Evolutionary conservation across 2,113 vertebrate genomes (phyloP).

Genomic region (Salvelinus sp.): DNA sequence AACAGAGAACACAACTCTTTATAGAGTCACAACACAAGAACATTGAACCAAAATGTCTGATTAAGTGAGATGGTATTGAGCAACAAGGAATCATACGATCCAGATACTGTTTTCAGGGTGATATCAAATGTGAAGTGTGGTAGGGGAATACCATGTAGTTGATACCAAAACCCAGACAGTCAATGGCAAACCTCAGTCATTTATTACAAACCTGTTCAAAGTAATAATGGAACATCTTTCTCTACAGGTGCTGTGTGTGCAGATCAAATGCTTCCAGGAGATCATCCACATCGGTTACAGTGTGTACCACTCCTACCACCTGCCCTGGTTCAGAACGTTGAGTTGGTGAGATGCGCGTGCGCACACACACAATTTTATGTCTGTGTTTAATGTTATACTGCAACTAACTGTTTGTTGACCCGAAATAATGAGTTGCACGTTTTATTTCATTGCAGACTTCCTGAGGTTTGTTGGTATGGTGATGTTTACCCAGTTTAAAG

Average conservation of each 20-base stretch:
- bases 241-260: slow-evolving; percentile 90
- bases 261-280: slow-evolving; percentile 99
- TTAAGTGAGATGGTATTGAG: too few species aligned
- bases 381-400: neutral
- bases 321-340: slow-evolving; percentile 97
- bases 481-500: neutral
- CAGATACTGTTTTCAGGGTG: too few species aligned
- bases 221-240: slow-evolving; percentile 5
- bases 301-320: slow-evolving; percentile 96
- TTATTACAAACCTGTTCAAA: too few species aligned
- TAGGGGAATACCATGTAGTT: too few species aligned
- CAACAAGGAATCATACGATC: too few species aligned
- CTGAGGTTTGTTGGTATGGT: slow-evolving; percentile 58
- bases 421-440: neutral
- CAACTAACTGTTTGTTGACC: neutral
- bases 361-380: neutral
- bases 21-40: too few species aligned
- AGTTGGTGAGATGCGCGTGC: slow-evolving; percentile 84
- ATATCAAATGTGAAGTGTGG: too few species aligned
- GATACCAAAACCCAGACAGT: too few species aligned
- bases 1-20: too few species aligned
- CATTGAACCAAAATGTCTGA: too few species aligned
- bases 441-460: slow-evolving; percentile 58
- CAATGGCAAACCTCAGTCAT: too few species aligned
- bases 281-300: slow-evolving; percentile 98